Conservation (phyloP, 2,113 vertebrate species). For the Hippoglossus stenolepis region DNA sequence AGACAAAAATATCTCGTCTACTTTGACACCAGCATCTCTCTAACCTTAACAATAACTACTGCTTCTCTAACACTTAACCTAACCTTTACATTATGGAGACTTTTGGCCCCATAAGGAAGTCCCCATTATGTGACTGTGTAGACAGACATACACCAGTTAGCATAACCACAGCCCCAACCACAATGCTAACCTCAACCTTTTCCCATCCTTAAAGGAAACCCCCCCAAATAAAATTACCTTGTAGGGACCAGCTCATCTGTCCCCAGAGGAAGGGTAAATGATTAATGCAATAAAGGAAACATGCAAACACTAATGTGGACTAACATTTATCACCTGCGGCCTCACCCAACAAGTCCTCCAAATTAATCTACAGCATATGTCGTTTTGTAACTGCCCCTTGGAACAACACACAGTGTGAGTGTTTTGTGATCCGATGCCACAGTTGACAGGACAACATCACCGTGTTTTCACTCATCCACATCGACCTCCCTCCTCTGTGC, state of each 20-base stretch:
- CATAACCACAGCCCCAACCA: not conserved
- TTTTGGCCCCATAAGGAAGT: not conserved
- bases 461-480: not conserved
- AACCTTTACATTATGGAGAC: not conserved
- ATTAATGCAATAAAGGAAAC: constrained; percentile 6
- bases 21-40: no score
- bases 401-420: not conserved
- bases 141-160: not conserved
- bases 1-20: no score
- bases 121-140: not conserved
- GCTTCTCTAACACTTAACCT: not conserved
- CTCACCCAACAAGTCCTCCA: not conserved
- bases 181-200: not conserved
- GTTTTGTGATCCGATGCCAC: not conserved
- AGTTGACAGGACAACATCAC: not conserved
- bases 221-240: not conserved
- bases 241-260: constrained; percentile 11
- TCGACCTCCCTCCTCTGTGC: not conserved
- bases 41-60: not conserved
- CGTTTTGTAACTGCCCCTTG: not conserved
- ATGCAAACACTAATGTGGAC: not conserved
- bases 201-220: constrained; percentile 8
- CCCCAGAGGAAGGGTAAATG: not conserved
- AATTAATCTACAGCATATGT: not conserved
- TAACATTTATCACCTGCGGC: not conserved